Conservation (phyloP, 2,113 vertebrate species). For the Petrocephalus zakoni region DNA sequence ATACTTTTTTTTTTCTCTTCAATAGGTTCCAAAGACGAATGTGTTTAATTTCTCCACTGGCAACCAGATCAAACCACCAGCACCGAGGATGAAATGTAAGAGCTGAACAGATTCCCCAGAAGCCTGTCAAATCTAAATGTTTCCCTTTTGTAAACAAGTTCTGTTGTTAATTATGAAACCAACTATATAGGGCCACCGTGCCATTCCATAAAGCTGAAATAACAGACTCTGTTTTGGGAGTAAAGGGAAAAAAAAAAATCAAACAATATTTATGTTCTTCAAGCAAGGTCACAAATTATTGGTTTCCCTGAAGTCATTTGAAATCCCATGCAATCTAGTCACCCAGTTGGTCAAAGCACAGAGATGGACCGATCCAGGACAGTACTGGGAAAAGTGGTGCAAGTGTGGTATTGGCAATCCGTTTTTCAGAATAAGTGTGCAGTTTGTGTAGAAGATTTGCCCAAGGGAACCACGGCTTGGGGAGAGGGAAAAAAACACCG, state of each 20-base stretch:
- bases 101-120: slow-evolving; percentile 27
- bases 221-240: slow-evolving; percentile 24
- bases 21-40: slow-evolving; percentile 43
- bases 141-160: slow-evolving; percentile 36
- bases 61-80: slow-evolving; percentile 36
- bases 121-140: slow-evolving; percentile 28
- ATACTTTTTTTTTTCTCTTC: slow-evolving; percentile 23
- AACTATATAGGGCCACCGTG: slow-evolving; percentile 5
- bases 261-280: slow-evolving; percentile 31
- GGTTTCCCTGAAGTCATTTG: slow-evolving; percentile 31
- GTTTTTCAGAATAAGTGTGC: slow-evolving; percentile 13
- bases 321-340: slow-evolving; percentile 19
- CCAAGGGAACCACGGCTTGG: slow-evolving; percentile 29
- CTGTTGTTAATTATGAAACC: slow-evolving; percentile 38
- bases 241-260: slow-evolving; percentile 18
- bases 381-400: slow-evolving; percentile 37
- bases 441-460: slow-evolving; percentile 29
- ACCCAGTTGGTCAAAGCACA: slow-evolving; percentile 14
- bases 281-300: slow-evolving; percentile 34
- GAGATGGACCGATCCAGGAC: slow-evolving; percentile 17
- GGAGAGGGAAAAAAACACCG: slow-evolving; percentile 10
- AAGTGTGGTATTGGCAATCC: slow-evolving; percentile 35
- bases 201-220: slow-evolving; percentile 23
- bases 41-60: slow-evolving; percentile 39
- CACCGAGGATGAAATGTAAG: slow-evolving; percentile 31